These are phyloP conservation scores for Xiphorhynchus elegans DNA, from an alignment of 2,113 vertebrate genomes.

Conservation along the genomic window DNA sequence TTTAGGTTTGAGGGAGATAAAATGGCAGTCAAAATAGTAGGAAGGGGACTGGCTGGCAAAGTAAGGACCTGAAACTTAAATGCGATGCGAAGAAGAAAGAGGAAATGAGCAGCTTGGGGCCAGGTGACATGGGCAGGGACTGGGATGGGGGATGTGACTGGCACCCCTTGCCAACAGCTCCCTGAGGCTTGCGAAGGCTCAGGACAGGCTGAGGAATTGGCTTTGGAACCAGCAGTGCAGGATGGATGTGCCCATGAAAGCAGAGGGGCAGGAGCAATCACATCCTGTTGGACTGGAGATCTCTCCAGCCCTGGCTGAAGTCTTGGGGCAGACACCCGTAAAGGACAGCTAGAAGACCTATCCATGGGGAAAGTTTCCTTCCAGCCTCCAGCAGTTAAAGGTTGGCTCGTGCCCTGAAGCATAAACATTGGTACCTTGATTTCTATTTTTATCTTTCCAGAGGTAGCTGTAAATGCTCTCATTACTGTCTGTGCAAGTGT, in stretches of 20 bases:
- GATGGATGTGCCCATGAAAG: background rate
- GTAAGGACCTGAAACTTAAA: conserved; percentile 43
- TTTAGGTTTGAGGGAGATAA: background rate
- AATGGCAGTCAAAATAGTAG: background rate
- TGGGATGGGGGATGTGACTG: rapidly evolving
- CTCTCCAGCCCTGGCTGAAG: background rate
- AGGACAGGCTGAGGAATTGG: background rate
- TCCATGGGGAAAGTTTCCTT: background rate
- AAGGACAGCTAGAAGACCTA: background rate
- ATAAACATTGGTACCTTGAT: background rate
- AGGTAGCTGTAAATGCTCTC: conserved; percentile 7
- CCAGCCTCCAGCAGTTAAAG: background rate
- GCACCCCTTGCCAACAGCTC: too few relatives aligned
- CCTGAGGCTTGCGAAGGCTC: background rate
- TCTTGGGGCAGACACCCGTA: background rate
- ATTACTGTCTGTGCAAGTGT: background rate
- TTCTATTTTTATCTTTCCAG: background rate
- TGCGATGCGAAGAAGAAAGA: conserved; percentile 1
- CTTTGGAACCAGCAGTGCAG: background rate
- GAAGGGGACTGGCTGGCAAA: background rate
- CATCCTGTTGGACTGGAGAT: background rate
- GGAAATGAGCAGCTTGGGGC: background rate
- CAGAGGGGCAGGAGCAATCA: background rate
- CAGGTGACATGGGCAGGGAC: background rate
- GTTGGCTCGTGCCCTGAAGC: background rate